A percentile compares a stretch with the other conserved stretches of the same genome.
Evolutionary conservation across 30 jellyfish, hydroid and myxozoan species (phyloP).

Genomic region (Chrysaora quinquecirrha): DNA sequence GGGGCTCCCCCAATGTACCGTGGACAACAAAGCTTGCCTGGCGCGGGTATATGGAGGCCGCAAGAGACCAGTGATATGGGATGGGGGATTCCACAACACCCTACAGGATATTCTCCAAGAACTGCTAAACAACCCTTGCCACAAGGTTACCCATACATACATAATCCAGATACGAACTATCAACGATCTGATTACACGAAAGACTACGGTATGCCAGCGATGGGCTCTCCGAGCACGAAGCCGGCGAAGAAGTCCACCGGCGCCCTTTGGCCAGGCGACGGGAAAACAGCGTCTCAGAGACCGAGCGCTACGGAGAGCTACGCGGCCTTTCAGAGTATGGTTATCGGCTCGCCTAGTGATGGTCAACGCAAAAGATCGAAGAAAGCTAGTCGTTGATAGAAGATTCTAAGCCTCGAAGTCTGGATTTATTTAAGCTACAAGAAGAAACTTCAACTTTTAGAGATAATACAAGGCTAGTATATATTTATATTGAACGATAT

Average conservation of each 20-base stretch:
- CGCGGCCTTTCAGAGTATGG: slow-evolving; percentile 79
- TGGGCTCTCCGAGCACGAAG: background rate
- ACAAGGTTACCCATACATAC: slow-evolving; percentile 5
- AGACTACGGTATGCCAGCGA: background rate
- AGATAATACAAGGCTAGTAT: no score
- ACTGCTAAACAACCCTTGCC: slow-evolving; percentile 18
- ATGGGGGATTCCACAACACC: slow-evolving; percentile 42
- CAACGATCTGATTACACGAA: background rate
- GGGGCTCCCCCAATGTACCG: slow-evolving; percentile 49
- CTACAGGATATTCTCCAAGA: slow-evolving; percentile 10
- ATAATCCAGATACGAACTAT: background rate
- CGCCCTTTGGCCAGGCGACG: slow-evolving; percentile 5
- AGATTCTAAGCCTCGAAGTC: background rate
- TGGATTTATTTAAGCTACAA: no score
- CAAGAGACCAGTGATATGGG: slow-evolving; percentile 22
- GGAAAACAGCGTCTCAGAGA: slow-evolving; percentile 16
- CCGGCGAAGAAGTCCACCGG: slow-evolving; percentile 7
- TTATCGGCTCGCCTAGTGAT: slow-evolving; percentile 19
- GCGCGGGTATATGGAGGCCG: slow-evolving; percentile 47
- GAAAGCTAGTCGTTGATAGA: background rate
- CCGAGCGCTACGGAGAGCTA: slow-evolving; percentile 55
- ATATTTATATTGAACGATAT: no score
- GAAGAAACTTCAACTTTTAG: no score
- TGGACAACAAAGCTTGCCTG: slow-evolving; percentile 20
- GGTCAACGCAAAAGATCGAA: background rate